A percentile compares a stretch with the other conserved stretches of the same genome.
phyloP scores from a whole-genome alignment of 1,140 invertebrate genomes.

The Dufourea novaeangliae region DNA sequence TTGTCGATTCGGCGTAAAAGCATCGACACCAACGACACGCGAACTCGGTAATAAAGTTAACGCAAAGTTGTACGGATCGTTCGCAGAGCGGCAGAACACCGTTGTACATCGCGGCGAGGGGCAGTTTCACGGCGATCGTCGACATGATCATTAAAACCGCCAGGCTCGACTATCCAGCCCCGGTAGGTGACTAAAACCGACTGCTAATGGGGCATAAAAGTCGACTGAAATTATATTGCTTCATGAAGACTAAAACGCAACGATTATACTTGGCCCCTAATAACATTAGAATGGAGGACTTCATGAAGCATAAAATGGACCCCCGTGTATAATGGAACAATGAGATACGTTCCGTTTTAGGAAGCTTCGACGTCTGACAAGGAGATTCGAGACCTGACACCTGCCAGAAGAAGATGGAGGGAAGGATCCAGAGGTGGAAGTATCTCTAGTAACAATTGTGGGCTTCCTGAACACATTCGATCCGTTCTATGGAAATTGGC shows the following conservation, averaged over 20 bases:
- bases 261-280: no score
- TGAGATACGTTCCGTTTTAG: slow-evolving; percentile 49
- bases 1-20: slow-evolving; percentile 13
- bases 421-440: slow-evolving; percentile 70
- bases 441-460: slow-evolving; percentile 64
- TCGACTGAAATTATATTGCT: no score
- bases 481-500: slow-evolving; percentile 86
- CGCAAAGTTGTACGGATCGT: slow-evolving; percentile 52
- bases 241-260: no score
- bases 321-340: not conserved
- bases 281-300: not conserved
- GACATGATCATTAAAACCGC: slow-evolving; percentile 92
- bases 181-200: slow-evolving; percentile 37
- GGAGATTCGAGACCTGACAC: slow-evolving; percentile 70
- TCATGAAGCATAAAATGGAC: not conserved
- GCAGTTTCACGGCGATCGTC: slow-evolving; percentile 92
- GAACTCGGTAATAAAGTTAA: slow-evolving; percentile 49
- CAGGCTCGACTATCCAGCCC: slow-evolving; percentile 81
- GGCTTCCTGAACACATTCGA: slow-evolving; percentile 76
- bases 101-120: slow-evolving; percentile 88
- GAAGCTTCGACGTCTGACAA: slow-evolving; percentile 74
- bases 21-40: not conserved
- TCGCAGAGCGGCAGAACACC: slow-evolving; percentile 85
- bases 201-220: not conserved
- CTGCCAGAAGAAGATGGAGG: slow-evolving; percentile 69